Percentiles rank a stretch among this genome's conserved stretches.
phyloP scores from a whole-genome alignment of 1,140 invertebrate species.

The Nautilus pompilius region DNA sequence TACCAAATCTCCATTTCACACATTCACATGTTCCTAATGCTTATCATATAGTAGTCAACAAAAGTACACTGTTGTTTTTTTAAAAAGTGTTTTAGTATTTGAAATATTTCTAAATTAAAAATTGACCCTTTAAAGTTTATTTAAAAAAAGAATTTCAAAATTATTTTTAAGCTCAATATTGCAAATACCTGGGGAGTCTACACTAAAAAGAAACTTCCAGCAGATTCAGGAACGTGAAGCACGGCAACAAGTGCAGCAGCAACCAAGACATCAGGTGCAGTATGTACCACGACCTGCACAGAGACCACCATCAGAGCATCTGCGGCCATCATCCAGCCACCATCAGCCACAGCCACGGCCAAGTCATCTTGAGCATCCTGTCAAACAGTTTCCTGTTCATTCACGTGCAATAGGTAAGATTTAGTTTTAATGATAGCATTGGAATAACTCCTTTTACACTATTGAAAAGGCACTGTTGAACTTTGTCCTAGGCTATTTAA shows the following conservation, averaged over 20 bases:
- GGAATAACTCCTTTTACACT: neutral
- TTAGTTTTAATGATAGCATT: slow-evolving; percentile 20
- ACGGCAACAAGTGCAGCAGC: slow-evolving; percentile 24
- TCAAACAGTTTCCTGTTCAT: slow-evolving; percentile 34
- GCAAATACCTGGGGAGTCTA: slow-evolving; percentile 55
- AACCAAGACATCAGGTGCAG: slow-evolving; percentile 15
- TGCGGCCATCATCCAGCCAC: slow-evolving; percentile 21
- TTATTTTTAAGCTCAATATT: slow-evolving; percentile 47
- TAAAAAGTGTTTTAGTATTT: neutral
- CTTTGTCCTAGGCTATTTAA: too few relatives aligned
- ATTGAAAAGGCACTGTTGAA: too few relatives aligned
- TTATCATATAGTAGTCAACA: too few relatives aligned
- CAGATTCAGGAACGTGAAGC: slow-evolving; percentile 75
- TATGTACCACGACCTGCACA: slow-evolving; percentile 15
- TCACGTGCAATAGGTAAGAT: slow-evolving; percentile 22
- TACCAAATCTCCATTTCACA: too few relatives aligned
- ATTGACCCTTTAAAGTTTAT: too few relatives aligned
- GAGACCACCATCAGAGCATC: slow-evolving; percentile 31
- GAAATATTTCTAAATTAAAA: neutral
- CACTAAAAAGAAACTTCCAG: slow-evolving; percentile 70
- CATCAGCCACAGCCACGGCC: slow-evolving; percentile 22
- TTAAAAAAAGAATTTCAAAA: too few relatives aligned
- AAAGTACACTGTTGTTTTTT: too few relatives aligned
- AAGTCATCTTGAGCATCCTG: slow-evolving; percentile 9
- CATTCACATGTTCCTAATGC: too few relatives aligned